These are phyloP conservation scores for Drosophila helvetica DNA, from an alignment of 2,888 invertebrate genomes.

Conservation along the genomic window DNA sequence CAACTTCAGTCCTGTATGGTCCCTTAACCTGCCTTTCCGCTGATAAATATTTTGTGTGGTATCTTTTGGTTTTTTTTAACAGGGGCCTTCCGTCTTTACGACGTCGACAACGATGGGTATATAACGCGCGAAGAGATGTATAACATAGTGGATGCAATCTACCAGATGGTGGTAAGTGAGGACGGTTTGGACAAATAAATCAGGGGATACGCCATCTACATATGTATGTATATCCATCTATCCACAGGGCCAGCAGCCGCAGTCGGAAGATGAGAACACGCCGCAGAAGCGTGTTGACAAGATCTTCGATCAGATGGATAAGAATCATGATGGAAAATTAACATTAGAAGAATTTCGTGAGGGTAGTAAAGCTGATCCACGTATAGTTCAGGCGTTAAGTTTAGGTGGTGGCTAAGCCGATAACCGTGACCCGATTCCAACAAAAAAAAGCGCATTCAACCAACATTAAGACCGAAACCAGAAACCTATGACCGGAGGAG, in stretches of 20 bases:
- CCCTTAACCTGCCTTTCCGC: background rate
- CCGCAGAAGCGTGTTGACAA: conserved; percentile 98
- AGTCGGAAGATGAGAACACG: conserved; percentile 94
- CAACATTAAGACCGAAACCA: conserved; percentile 9
- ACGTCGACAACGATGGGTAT: conserved; percentile 97
- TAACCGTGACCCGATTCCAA: conserved; percentile 30
- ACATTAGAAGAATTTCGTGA: conserved; percentile 99
- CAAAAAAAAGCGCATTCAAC: conserved; percentile 26
- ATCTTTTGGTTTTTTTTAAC: conserved; percentile 38
- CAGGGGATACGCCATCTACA: background rate
- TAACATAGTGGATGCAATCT: conserved; percentile 98
- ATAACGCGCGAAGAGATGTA: conserved; percentile 98
- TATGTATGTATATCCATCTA: background rate
- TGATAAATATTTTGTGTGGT: background rate
- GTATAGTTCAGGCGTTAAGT: conserved; percentile 97
- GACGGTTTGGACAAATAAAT: background rate
- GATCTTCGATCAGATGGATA: conserved; percentile 99
- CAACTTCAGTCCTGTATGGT: background rate
- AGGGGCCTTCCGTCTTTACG: conserved; percentile 98
- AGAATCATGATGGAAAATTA: conserved; percentile 98
- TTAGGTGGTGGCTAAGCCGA: conserved; percentile 89
- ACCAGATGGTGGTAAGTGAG: conserved; percentile 97
- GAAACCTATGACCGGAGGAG: conserved; percentile 1
- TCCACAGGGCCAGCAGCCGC: conserved; percentile 93
- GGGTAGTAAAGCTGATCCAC: conserved; percentile 98